A percentile compares a stretch with the other conserved stretches of the same genome.
Evolutionary conservation across 2,888 invertebrate species (phyloP).

Genomic region (Ellobium chinense): DNA sequence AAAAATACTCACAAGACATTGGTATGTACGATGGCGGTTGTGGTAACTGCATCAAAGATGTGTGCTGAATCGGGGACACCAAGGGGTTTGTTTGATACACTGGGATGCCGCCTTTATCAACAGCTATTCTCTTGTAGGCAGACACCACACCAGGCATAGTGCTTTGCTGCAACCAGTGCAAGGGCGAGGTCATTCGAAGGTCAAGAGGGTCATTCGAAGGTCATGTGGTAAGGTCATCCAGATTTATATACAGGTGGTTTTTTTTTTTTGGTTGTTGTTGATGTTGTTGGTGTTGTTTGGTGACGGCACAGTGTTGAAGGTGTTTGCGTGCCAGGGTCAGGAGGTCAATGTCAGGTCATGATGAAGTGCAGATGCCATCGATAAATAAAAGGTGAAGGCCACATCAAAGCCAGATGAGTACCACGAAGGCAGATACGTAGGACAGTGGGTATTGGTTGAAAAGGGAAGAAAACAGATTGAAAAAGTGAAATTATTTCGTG

Average conservation of each 20-base stretch:
- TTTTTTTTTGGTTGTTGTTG: too few relatives aligned
- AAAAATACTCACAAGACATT: conserved; percentile 46
- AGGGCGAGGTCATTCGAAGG: background rate
- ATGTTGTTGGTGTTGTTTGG: too few relatives aligned
- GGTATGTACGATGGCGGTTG: conserved; percentile 41
- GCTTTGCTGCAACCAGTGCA: conserved; percentile 30
- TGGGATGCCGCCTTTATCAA: conserved; percentile 92
- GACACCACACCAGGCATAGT: conserved; percentile 74
- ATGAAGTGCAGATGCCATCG: too few relatives aligned
- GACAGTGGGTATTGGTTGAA: too few relatives aligned
- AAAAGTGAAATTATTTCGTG: too few relatives aligned
- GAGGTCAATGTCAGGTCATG: too few relatives aligned
- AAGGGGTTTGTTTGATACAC: conserved; percentile 84
- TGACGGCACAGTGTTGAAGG: too few relatives aligned
- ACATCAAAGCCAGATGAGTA: background rate
- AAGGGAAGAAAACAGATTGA: too few relatives aligned
- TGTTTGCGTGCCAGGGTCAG: too few relatives aligned
- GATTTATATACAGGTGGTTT: too few relatives aligned
- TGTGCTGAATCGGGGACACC: conserved; percentile 49
- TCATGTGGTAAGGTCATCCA: background rate
- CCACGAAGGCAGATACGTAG: background rate
- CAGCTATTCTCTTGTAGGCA: conserved; percentile 95
- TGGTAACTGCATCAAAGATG: conserved; percentile 48
- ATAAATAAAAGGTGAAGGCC: background rate
- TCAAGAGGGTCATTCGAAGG: background rate